phyloP scores from a whole-genome alignment of 2,797 vertebrate species.

The Gymnopithys bicolor region DNA sequence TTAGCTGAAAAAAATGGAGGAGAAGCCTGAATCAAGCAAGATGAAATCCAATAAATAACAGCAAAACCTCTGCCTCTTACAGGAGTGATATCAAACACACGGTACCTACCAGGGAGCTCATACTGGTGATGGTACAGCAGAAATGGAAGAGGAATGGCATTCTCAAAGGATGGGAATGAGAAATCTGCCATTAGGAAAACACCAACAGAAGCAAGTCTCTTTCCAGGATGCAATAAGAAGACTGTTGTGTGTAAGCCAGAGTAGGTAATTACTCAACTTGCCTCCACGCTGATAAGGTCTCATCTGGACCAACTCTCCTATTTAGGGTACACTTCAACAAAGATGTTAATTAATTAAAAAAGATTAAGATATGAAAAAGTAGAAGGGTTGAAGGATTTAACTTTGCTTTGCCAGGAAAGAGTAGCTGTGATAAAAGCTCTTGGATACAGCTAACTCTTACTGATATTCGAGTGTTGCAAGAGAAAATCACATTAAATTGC shows the following conservation, averaged over 20 bases:
- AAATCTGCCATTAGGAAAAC: background rate
- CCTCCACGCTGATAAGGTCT: background rate
- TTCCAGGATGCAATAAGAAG: background rate
- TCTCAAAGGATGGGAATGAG: background rate
- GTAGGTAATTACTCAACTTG: background rate
- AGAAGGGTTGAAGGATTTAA: background rate
- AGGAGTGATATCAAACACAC: background rate
- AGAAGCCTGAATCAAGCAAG: background rate
- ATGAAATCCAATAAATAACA: background rate
- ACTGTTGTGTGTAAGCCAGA: background rate
- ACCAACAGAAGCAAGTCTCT: background rate
- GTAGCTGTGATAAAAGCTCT: slow-evolving; percentile 24
- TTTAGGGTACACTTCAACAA: background rate
- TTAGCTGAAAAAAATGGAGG: background rate
- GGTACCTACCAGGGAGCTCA: background rate
- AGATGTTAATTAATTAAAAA: slow-evolving; percentile 3
- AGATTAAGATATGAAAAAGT: background rate
- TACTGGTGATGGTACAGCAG: background rate
- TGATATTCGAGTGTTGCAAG: background rate
- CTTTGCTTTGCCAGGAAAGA: slow-evolving; percentile 42
- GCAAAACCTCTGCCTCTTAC: background rate
- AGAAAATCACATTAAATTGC: slow-evolving; percentile 39
- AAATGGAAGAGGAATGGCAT: background rate
- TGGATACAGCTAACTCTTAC: background rate
- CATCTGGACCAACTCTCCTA: background rate